Evolutionary conservation across 2,797 vertebrate genomes (phyloP), one percentile per base, ranked within the genome.

Genomic region (Sylvilagus floridanus): DNA sequence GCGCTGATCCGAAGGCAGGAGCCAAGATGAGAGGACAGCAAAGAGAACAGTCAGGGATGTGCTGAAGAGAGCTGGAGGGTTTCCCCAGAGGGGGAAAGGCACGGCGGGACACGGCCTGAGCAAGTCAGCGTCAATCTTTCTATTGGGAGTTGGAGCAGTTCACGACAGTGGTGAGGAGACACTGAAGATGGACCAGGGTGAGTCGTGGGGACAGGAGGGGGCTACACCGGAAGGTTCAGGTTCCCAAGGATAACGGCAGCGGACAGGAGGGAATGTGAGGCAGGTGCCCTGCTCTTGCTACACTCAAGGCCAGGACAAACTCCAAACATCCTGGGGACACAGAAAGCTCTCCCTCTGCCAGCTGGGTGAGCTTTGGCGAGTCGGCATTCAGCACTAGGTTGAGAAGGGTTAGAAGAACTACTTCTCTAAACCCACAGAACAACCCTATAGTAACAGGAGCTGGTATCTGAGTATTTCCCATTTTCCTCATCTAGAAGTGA

Each of bases 221-320:
- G 54, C 16, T 28, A 50, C 42, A 22, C 71, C 71, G 9, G 75
- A 65, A 81, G 42, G 22, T 30, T 73, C 42, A 24, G 0, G 24
- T 42, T 28, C 37, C 62, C 28, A 24, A 11, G 2, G 30, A 63
- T 5, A 65, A 57, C 3, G 63, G 76, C 21, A 11, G 30, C 78
- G 3, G 7, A n/a, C 5, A n/a, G 17, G 0, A 10, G 47, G 16
- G 16, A 19, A 32, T 0, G 4, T 62, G 19, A 50, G 50, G 76
- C 60, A 50, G 2, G 24, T 0, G 0, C n/a, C n/a, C 84, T 14
- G 0, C 28, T 4, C 42, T 28, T 84, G 28, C 57, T 6, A 19
- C 17, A 21, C 35, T 60, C 57, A 3, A n/a, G 83, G n/a, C 85
- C 28, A 16, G n/a, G 47, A 30, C 24, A 82, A 1, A 91, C 57